phyloP scores from a whole-genome alignment of 2,888 invertebrate species.

The Lasioglossum pauxillum region DNA sequence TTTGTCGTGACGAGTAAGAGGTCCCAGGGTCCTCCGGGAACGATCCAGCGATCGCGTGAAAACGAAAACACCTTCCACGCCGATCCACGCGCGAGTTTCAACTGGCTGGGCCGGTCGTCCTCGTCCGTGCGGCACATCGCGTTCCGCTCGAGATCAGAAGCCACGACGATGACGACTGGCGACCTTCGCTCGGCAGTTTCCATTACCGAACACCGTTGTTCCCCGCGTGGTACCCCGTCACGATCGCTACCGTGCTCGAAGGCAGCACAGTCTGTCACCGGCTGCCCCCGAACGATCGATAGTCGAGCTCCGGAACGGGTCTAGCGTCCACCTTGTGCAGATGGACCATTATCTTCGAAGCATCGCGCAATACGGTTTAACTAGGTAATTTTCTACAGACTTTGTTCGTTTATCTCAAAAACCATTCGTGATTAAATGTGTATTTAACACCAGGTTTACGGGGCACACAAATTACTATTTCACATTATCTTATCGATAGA shows the following conservation, averaged over 20 bases:
- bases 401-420: too few relatives aligned
- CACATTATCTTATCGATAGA: too few relatives aligned
- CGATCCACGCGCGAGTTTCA: conserved; percentile 76
- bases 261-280: conserved; percentile 38
- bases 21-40: not conserved
- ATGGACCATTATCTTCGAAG: not conserved
- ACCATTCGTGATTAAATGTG: too few relatives aligned
- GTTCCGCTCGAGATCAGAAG: conserved; percentile 66
- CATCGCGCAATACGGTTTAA: not conserved
- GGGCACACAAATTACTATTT: too few relatives aligned
- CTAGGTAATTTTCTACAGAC: not conserved
- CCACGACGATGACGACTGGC: conserved; percentile 30
- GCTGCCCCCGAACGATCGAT: not conserved
- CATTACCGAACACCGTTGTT: conserved; percentile 75
- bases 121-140: conserved; percentile 56
- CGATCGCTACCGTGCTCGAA: conserved; percentile 39
- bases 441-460: too few relatives aligned
- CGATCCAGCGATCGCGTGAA: conserved; percentile 25
- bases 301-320: not conserved
- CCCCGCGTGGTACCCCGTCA: conserved; percentile 51
- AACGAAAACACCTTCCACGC: conserved; percentile 65
- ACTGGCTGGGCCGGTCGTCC: conserved; percentile 74
- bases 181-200: conserved; percentile 76
- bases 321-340: not conserved
- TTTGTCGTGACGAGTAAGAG: not conserved